Conservation (phyloP, 64 coral and sea anemone species). For the Cladopsammia gracilis region DNA sequence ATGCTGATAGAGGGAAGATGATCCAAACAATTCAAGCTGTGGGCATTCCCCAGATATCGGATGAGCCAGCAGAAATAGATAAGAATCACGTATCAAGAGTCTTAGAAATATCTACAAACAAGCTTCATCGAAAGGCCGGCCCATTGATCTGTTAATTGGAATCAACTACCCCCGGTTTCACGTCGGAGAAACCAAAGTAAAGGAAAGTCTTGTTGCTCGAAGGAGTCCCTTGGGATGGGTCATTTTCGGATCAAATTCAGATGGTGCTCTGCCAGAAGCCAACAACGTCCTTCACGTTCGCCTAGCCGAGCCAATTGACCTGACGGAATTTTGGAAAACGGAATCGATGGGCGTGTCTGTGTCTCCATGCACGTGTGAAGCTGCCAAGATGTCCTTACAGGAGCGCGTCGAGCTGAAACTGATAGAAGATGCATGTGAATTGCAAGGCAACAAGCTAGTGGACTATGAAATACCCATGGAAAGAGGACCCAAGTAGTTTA, state of each 20-base stretch:
- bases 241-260: conserved; percentile 67
- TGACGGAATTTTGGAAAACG: conserved; percentile 80
- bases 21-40: conserved; percentile 70
- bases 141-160: conserved; percentile 75
- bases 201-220: conserved; percentile 56
- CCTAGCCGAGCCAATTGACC: conserved; percentile 62
- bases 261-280: conserved; percentile 8
- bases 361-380: conserved; percentile 64
- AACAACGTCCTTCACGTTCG: conserved; percentile 74
- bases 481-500: neutral
- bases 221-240: too few relatives aligned
- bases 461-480: conserved; percentile 62
- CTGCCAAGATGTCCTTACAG: conserved; percentile 38
- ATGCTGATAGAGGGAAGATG: conserved; percentile 8
- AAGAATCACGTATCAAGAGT: conserved; percentile 35
- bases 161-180: conserved; percentile 83
- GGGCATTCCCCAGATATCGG: conserved; percentile 73
- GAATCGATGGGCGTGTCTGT: conserved; percentile 84
- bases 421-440: conserved; percentile 48
- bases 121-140: conserved; percentile 48
- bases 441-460: conserved; percentile 54
- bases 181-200: conserved; percentile 79
- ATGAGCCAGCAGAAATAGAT: conserved; percentile 28
- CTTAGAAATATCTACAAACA: conserved; percentile 15
- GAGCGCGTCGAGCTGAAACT: too few relatives aligned